phyloP scores from a whole-genome alignment of 2,113 vertebrate genomes.

The Oreochromis tanganicae region DNA sequence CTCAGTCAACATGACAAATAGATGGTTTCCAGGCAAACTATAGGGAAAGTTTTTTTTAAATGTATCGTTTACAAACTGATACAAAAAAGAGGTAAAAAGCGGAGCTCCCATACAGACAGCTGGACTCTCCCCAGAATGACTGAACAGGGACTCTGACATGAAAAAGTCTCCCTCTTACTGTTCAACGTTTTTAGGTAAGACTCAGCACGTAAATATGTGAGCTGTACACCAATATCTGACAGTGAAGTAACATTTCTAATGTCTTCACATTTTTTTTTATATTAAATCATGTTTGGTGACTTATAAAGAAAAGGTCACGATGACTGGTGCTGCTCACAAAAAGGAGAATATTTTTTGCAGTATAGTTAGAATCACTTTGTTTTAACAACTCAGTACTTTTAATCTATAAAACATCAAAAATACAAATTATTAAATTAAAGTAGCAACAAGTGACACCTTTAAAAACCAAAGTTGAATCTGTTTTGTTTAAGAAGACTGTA shows the following conservation, averaged over 20 bases:
- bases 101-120: neutral
- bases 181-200: neutral
- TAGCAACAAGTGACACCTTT: neutral
- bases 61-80: accelerated
- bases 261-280: neutral
- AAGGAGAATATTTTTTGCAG: neutral
- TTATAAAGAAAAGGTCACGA: neutral
- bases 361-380: neutral
- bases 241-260: neutral
- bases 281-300: neutral
- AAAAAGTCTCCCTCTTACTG: neutral
- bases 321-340: neutral
- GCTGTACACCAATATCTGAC: neutral
- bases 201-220: too few species aligned
- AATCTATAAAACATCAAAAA: neutral
- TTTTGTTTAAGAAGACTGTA: neutral
- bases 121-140: neutral
- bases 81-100: neutral
- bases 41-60: neutral
- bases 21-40: neutral
- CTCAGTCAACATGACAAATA: neutral
- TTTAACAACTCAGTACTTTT: neutral
- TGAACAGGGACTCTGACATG: neutral
- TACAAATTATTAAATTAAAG: neutral
- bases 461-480: accelerated